phyloP scores from a whole-genome alignment of 2,888 invertebrate species.

The Amphipyra berbera region DNA sequence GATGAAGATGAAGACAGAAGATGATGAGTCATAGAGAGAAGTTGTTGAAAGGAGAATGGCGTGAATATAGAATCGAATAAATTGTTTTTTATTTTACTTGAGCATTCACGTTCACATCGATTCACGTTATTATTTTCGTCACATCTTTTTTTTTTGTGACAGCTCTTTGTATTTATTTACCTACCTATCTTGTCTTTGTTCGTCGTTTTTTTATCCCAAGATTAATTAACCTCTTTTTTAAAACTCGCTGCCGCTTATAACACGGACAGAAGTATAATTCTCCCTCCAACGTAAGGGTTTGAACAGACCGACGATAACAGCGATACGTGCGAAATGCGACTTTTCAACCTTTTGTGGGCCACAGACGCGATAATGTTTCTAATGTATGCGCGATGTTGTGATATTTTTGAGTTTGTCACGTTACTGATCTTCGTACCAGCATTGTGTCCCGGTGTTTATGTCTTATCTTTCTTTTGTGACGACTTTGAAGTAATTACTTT shows the following conservation, averaged over 20 bases:
- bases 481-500: conserved; percentile 45
- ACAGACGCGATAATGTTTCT: conserved; percentile 83
- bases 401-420: conserved; percentile 83
- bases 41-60: conserved; percentile 8
- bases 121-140: too few relatives aligned
- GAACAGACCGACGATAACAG: conserved; percentile 81
- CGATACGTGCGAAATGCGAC: conserved; percentile 87
- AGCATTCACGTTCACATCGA: too few relatives aligned
- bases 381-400: conserved; percentile 84
- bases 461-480: conserved; percentile 50
- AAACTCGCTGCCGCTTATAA: conserved; percentile 53
- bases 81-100: too few relatives aligned
- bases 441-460: conserved; percentile 43
- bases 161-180: too few relatives aligned
- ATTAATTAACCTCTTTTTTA: too few relatives aligned
- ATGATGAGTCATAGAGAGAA: too few relatives aligned
- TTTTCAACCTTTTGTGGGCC: conserved; percentile 88
- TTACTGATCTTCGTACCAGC: conserved; percentile 67
- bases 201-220: too few relatives aligned
- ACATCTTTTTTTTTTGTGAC: too few relatives aligned
- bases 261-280: conserved; percentile 67
- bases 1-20: too few relatives aligned
- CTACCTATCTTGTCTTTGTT: too few relatives aligned
- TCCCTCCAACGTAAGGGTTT: conserved; percentile 85
- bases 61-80: neutral